Evolutionary conservation across 2,797 vertebrate species (phyloP), one percentile per base, ranked within the genome.

Genomic region (Sciurus carolinensis): DNA sequence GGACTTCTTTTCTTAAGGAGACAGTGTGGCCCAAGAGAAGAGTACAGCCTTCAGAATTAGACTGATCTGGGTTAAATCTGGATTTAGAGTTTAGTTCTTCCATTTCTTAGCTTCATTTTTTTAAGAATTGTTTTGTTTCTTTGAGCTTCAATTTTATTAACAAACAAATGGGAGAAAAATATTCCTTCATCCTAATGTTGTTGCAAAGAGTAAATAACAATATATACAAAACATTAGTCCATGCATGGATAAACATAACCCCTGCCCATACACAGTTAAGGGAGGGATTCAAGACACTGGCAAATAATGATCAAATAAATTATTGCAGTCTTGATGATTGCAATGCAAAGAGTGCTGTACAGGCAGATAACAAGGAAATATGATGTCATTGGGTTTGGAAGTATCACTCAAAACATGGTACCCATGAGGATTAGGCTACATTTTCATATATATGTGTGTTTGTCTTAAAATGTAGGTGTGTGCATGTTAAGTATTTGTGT

Each of bases 71-170:
- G 26, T 95, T 72, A 92, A 62, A 26, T 62, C 59, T 26, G 59
- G 3, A 26, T 62, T 62, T 62, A 90, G 71, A 67, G 62, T 10
- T 36, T n/a, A 50, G 22, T 86, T 84, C 12, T 75, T 10, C 13
- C 30, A 9, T 62, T 75, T 91, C 73, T 75, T 12, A 69, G 2
- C 39, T 84, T 12, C 90, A 42, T 52, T 28, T 76, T 95, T 52
- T 90, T 84, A 17, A 88, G 26, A 92, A n/a, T 93, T 75, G 33
- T 85, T 93, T 85, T 14, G 7, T 39, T 88, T 91, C 47, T 79
- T 86, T 80, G 73, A 96, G 44, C 26, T 57, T 87, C 20, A 30
- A 2, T 52, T 87, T 89, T 52, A 50, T 83, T 64, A 69, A 24
- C 72, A 87, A 87, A 80, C 75, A 89, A 69, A 72, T 22, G 12